Percentiles rank a stretch among this genome's conserved stretches.
These are phyloP conservation scores for Stenopsyche tienmushanensis DNA, from an alignment of 1,140 invertebrate species.

Conservation along the genomic window DNA sequence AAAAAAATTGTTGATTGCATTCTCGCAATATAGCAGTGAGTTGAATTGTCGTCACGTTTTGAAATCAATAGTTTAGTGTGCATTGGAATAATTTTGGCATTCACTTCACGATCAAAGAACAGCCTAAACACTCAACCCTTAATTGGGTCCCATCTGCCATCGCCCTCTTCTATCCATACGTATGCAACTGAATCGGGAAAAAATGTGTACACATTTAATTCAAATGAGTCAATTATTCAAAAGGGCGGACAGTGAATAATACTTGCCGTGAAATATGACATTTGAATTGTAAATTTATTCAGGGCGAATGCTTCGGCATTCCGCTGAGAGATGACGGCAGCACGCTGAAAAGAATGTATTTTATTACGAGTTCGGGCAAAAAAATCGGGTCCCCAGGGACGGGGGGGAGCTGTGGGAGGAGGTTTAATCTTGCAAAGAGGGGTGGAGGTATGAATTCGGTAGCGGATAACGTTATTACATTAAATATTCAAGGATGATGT, in stretches of 20 bases:
- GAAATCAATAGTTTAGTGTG: too few relatives aligned
- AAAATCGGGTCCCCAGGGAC: slow-evolving; percentile 31
- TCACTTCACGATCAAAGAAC: slow-evolving; percentile 17
- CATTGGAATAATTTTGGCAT: not conserved
- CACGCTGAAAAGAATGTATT: slow-evolving; percentile 36
- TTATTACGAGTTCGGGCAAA: slow-evolving; percentile 32
- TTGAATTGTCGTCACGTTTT: too few relatives aligned
- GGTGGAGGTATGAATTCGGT: slow-evolving; percentile 32
- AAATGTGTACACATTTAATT: slow-evolving; percentile 37
- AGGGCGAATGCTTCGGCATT: slow-evolving; percentile 36
- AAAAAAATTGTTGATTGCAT: too few relatives aligned
- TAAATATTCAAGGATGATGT: slow-evolving; percentile 42
- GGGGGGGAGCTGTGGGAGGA: not conserved
- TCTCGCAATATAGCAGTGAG: too few relatives aligned
- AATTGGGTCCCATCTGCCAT: slow-evolving; percentile 15
- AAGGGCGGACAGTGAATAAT: slow-evolving; percentile 29
- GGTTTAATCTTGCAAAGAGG: slow-evolving; percentile 28
- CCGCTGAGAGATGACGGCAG: slow-evolving; percentile 33
- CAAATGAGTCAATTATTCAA: slow-evolving; percentile 42
- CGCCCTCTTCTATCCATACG: too few relatives aligned
- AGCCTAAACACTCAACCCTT: slow-evolving; percentile 19
- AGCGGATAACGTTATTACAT: slow-evolving; percentile 42
- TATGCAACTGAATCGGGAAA: slow-evolving; percentile 9
- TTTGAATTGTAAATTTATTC: slow-evolving; percentile 43
- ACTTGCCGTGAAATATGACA: slow-evolving; percentile 41